These are phyloP conservation scores for Entomobrya multifasciata DNA, from an alignment of 2,888 invertebrate genomes.

Conservation along the genomic window DNA sequence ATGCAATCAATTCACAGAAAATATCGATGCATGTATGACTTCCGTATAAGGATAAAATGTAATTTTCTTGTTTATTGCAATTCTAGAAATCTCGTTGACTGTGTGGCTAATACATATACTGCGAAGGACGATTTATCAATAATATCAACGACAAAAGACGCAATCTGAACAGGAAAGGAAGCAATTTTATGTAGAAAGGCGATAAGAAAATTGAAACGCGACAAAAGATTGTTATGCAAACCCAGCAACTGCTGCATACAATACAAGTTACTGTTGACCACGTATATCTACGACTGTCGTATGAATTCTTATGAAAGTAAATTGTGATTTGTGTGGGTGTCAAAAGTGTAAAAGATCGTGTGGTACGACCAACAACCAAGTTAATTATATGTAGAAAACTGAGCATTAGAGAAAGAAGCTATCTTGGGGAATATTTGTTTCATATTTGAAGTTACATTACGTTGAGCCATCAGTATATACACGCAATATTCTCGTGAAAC, in stretches of 20 bases:
- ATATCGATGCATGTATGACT: too few species aligned
- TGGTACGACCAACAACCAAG: neutral
- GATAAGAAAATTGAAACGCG: neutral
- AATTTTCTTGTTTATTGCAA: too few species aligned
- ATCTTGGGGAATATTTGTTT: too few species aligned
- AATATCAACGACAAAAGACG: neutral
- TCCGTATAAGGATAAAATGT: too few species aligned
- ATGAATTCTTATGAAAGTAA: neutral
- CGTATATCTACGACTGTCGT: neutral
- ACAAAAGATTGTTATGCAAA: neutral
- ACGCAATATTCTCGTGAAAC: neutral
- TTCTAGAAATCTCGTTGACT: too few species aligned
- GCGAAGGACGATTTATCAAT: too few species aligned
- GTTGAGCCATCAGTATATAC: neutral
- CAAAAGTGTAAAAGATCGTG: conserved; percentile 7
- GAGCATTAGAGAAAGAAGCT: neutral
- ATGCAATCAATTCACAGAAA: too few species aligned
- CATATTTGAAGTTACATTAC: too few species aligned
- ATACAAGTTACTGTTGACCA: neutral
- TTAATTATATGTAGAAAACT: neutral
- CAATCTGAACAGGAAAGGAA: neutral
- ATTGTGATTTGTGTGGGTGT: neutral
- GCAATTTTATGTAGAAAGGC: neutral
- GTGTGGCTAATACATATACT: too few species aligned
- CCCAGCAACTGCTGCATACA: too few species aligned